These are phyloP conservation scores for Trochalopteron elliotii DNA, from an alignment of 2,113 vertebrate genomes.

Conservation along the genomic window DNA sequence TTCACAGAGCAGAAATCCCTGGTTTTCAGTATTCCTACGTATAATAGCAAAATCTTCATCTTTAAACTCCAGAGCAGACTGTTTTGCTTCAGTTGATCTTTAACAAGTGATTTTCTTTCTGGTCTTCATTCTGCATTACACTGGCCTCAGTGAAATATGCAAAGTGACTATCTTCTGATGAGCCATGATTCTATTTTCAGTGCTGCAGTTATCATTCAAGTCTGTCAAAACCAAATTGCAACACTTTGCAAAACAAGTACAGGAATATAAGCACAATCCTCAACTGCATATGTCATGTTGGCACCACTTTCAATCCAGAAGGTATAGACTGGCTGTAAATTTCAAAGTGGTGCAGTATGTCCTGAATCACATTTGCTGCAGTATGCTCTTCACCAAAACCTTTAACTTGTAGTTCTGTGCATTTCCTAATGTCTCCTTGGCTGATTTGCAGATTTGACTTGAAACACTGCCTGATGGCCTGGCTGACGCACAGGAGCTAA, in stretches of 20 bases:
- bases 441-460: not conserved
- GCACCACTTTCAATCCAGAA: conserved; percentile 38
- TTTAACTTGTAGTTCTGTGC: not conserved
- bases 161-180: conserved; percentile 29
- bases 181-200: conserved; percentile 45
- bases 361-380: not conserved
- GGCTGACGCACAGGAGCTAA: not conserved
- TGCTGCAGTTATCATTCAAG: conserved; percentile 40
- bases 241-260: conserved; percentile 52
- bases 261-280: conserved; percentile 34
- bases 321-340: conserved; percentile 38
- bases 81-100: not conserved
- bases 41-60: not conserved
- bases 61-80: not conserved
- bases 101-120: conserved; percentile 24
- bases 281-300: conserved; percentile 39
- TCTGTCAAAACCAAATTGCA: conserved; percentile 62
- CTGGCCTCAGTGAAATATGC: conserved; percentile 5
- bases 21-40: not conserved
- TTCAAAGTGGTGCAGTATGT: not conserved
- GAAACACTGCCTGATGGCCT: not conserved
- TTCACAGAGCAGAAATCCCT: not conserved
- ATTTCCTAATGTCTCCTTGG: not conserved
- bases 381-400: not conserved
- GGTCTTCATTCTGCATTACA: not conserved